These are phyloP conservation scores for Pachypanchax playfairii DNA, from an alignment of 2,113 vertebrate genomes.

Conservation along the genomic window DNA sequence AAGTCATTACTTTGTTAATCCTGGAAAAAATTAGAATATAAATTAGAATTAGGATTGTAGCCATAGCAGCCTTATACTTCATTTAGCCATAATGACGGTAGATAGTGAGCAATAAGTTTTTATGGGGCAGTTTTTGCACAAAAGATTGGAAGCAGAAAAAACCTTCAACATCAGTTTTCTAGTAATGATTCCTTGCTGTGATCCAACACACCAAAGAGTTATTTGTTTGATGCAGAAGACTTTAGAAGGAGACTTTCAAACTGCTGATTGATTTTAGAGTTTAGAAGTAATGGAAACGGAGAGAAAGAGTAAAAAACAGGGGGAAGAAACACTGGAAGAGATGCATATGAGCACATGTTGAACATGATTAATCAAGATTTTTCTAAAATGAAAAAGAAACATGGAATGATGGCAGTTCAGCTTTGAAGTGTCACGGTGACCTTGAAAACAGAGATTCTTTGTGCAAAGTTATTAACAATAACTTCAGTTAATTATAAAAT, in stretches of 20 bases:
- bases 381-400: no score
- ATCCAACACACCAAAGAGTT: conserved; percentile 1
- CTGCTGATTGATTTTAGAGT: conserved; percentile 6
- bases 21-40: conserved; percentile 44
- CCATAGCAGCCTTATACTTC: conserved; percentile 15
- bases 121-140: background rate
- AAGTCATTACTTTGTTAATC: conserved; percentile 55
- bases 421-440: conserved; percentile 64
- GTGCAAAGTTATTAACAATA: conserved; percentile 66
- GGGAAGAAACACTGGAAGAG: conserved; percentile 3
- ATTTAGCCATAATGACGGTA: background rate
- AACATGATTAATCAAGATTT: conserved; percentile 60
- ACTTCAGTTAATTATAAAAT: conserved; percentile 68
- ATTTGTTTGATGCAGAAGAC: conserved; percentile 21
- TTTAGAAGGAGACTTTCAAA: conserved; percentile 17
- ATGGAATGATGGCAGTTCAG: conserved; percentile 38
- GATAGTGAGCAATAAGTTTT: background rate
- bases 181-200: conserved; percentile 15
- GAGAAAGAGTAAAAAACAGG: conserved; percentile 1
- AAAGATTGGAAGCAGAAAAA: background rate
- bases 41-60: conserved; percentile 55
- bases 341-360: conserved; percentile 25
- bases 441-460: conserved; percentile 64
- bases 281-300: conserved; percentile 2
- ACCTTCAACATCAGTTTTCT: background rate